Base-by-base conservation (phyloP, 2,797 vertebrate species). In the Neostethus bicornis region DNA sequence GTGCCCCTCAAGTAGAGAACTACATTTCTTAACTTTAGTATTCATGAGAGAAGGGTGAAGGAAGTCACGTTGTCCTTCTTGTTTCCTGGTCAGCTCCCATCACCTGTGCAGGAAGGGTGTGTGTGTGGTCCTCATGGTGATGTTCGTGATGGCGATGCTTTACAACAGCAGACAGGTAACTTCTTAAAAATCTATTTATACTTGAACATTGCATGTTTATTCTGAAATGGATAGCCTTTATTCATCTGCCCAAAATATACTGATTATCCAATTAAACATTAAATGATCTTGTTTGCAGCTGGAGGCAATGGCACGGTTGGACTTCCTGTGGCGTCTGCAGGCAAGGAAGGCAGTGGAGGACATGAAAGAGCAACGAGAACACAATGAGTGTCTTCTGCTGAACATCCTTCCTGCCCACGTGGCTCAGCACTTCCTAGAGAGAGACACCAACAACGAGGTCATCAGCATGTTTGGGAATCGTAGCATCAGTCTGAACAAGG, bases 251-350 rank as follows among this genome's bases (percentile, higher is more conserved):
- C n/a, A n/a, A n/a, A n/a, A n/a, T n/a, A n/a, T n/a, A n/a, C n/a
- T n/a, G n/a, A n/a, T n/a, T n/a, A n/a, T n/a, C n/a, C n/a, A n/a
- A n/a, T n/a, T n/a, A n/a, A n/a, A n/a, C n/a, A n/a, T n/a, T n/a
- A n/a, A n/a, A n/a, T n/a, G n/a, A n/a, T n/a, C n/a, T 43, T 34
- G 7, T 35, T 24, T 53, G 62, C 39, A 92, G 90, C 79, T 89
- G 74, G 90, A 91, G 73, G 80, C 81, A 0, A 89, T 83, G 3
- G 78, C 89, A 0, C 79, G 89, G n/a, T 75, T 89, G 61, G 86
- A 90, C 75, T 90, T 92, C 80, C 83, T 90, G 81, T 90, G 90
- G 88, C 86, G 85, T 4, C 76, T 91, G 14, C 85, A 91, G 71
- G 88, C 89, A 14, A 80, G 80, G 57, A 85, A 85, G 85, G 89